Base-by-base conservation (phyloP, 2,113 vertebrate species). In the Epinephelus moara region DNA sequence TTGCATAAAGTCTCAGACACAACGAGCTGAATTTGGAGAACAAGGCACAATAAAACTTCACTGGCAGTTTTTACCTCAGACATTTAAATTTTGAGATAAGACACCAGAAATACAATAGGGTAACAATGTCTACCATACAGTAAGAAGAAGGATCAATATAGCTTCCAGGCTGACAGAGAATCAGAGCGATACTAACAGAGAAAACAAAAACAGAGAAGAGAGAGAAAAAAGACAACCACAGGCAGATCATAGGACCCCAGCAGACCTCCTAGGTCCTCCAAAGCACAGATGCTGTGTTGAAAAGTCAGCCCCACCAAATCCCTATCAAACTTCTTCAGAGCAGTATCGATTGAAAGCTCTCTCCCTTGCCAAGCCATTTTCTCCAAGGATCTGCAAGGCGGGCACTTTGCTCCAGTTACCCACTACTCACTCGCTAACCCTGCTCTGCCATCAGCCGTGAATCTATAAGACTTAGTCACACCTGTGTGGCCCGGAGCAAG, bases 391-490 rank as follows among this genome's bases (percentile, higher is more conserved):
- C 78, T 91, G 90, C 89, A 86, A 90, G 78, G 67, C 18, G 42
- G 85, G 80, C 89, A 86, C 88, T 88, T 91, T 87, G 81, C 87
- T 86, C 87, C 59, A 78, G 87, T 90, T 91, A 89, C 85, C 88
- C 82, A 88, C 85, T 81, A 61, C 85, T 90, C 85, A 72, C 78
- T 76, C 15, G 15, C 84, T 87, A 88, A 86, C 88, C 83, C 80
- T 23, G 70, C 84, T 66, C 76, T 21, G 59, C 76, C 69, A 47
- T 87, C 82, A 82, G 81, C 85, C 75, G 30, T 85, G 74, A 83
- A 90, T 91, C 86, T 80, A 57, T 87, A 84, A 69, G 87, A 89
- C 88, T 87, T 85, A 85, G 90, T 93, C 89, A 91, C 88, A 91
- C 78, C 89, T 90, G 87, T 84, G 87, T 86, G 70, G 84, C 89